These are phyloP conservation scores for Teleogryllus occipitalis DNA, from an alignment of 1,140 invertebrate genomes.

Conservation along the genomic window DNA sequence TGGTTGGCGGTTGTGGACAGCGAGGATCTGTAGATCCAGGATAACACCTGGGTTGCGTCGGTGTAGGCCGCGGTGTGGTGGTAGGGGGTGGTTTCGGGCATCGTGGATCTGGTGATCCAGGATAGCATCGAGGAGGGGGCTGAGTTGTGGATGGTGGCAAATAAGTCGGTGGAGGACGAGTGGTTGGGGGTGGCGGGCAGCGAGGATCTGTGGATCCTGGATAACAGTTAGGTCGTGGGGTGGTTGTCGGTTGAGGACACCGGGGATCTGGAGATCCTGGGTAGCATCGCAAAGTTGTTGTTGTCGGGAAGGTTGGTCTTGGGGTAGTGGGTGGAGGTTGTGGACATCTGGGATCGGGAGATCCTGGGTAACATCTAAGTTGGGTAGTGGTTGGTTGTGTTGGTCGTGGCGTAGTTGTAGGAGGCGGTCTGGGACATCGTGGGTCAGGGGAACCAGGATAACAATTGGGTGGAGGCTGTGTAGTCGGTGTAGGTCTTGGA, in stretches of 20 bases:
- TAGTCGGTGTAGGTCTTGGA: conserved; percentile 20
- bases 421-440: conserved; percentile 28
- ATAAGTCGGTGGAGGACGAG: conserved; percentile 9
- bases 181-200: conserved; percentile 28
- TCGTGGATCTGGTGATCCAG: conserved; percentile 19
- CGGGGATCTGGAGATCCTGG: conserved; percentile 28
- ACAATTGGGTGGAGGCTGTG: conserved; percentile 28
- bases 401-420: conserved; percentile 16
- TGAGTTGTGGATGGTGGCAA: conserved; percentile 28
- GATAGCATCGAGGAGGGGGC: conserved; percentile 21
- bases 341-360: conserved; percentile 34
- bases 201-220: conserved; percentile 34
- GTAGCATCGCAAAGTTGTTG: conserved; percentile 17
- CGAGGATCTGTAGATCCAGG: conserved; percentile 33
- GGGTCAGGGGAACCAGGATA: conserved; percentile 32
- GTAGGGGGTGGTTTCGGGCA: conserved; percentile 17
- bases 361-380: conserved; percentile 33
- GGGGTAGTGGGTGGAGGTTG: conserved; percentile 22
- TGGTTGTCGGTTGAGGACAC: conserved; percentile 27
- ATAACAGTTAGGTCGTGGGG: conserved; percentile 26
- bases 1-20: conserved; percentile 29
- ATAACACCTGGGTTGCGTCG: conserved; percentile 26
- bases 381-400: conserved; percentile 26
- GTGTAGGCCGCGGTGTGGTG: conserved; percentile 22
- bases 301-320: conserved; percentile 20